These are phyloP conservation scores for Etheostoma perlongum DNA, from an alignment of 2,797 vertebrate genomes.

Conservation along the genomic window DNA sequence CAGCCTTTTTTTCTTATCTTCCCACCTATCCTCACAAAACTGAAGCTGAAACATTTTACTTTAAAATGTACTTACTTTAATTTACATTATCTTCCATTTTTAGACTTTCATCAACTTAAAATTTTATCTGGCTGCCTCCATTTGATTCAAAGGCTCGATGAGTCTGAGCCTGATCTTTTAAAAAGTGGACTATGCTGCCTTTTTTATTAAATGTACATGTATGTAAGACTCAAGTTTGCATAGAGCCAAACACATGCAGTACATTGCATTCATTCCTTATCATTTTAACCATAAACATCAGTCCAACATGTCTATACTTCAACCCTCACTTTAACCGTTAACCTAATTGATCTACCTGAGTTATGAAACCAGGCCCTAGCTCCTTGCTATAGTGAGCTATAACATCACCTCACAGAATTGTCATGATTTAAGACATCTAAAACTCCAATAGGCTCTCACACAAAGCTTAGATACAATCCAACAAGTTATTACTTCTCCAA, in stretches of 20 bases:
- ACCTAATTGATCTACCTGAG: neutral
- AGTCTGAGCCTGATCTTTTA: constrained; percentile 4
- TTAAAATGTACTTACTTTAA: too few relatives aligned
- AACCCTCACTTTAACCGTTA: neutral
- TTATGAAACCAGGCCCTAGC: neutral
- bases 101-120: neutral
- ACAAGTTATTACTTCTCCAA: neutral
- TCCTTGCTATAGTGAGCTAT: neutral
- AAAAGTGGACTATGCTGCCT: neutral
- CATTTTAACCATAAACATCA: neutral
- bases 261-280: neutral
- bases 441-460: neutral
- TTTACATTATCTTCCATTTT: neutral
- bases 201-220: neutral
- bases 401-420: neutral
- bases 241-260: neutral
- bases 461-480: neutral
- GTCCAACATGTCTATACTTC: neutral
- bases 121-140: constrained; percentile 6
- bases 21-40: neutral
- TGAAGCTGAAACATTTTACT: neutral
- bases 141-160: constrained; percentile 6
- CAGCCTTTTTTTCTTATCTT: neutral
- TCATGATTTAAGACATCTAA: neutral
- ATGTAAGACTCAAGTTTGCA: neutral